Percentiles rank a stretch among this genome's conserved stretches.
Evolutionary conservation across 1,140 invertebrate genomes (phyloP).

Genomic region (Leptonema lineaticorne): DNA sequence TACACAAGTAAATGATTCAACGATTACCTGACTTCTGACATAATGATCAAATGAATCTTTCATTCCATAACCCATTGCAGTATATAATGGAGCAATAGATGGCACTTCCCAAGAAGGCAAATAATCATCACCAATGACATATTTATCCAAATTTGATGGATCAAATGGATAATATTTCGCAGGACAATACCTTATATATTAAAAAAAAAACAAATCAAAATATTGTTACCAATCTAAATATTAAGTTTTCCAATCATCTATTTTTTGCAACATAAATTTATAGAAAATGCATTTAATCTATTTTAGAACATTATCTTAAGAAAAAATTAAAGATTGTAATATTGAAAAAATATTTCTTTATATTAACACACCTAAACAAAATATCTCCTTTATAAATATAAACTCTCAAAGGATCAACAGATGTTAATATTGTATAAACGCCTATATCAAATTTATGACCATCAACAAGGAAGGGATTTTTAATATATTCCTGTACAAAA

Average conservation of each 20-base stretch:
- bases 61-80: constrained; percentile 78
- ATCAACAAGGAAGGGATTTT: constrained; percentile 79
- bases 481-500: constrained; percentile 90
- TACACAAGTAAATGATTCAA: background rate
- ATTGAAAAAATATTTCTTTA: background rate
- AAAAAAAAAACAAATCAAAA: background rate
- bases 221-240: no score
- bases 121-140: constrained; percentile 94
- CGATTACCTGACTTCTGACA: constrained; percentile 57
- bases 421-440: constrained; percentile 90
- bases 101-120: constrained; percentile 92
- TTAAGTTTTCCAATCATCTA: no score
- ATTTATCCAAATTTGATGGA: constrained; percentile 77
- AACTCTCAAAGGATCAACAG: constrained; percentile 83
- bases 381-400: constrained; percentile 90
- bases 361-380: constrained; percentile 68
- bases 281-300: no score
- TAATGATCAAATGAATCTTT: constrained; percentile 85
- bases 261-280: no score
- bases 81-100: constrained; percentile 77
- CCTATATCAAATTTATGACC: constrained; percentile 97
- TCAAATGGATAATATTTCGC: constrained; percentile 93
- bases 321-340: no score
- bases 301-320: no score
- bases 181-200: constrained; percentile 78